A percentile compares a stretch with the other conserved stretches of the same genome.
Evolutionary conservation across 1,140 invertebrate genomes (phyloP).

Genomic region (Drosophila bocqueti): DNA sequence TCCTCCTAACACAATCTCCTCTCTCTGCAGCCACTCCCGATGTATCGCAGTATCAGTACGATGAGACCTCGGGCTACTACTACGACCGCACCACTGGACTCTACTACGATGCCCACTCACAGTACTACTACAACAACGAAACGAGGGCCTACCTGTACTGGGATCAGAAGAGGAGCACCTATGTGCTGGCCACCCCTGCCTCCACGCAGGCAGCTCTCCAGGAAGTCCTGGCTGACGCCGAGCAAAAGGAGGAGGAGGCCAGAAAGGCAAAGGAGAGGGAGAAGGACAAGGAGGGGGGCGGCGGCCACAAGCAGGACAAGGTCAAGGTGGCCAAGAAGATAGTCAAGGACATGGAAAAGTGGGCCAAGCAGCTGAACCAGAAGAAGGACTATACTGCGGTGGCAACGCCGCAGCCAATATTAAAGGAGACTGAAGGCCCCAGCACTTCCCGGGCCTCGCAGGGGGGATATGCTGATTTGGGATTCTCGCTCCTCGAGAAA

Average conservation of each 20-base stretch:
- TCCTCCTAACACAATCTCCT: neutral
- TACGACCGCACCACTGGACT: conserved; percentile 96
- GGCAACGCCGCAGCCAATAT: conserved; percentile 68
- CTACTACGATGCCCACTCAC: conserved; percentile 98
- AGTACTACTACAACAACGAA: conserved; percentile 96
- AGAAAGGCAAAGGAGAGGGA: conserved; percentile 85
- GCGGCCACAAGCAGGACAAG: conserved; percentile 89
- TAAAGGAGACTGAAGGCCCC: conserved; percentile 48
- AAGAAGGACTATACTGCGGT: conserved; percentile 92
- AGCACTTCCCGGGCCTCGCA: conserved; percentile 67
- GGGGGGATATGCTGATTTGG: conserved; percentile 93
- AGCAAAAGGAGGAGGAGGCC: conserved; percentile 71
- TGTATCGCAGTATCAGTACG: conserved; percentile 96
- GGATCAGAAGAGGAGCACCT: conserved; percentile 93
- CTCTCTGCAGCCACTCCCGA: conserved; percentile 91
- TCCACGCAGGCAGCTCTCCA: conserved; percentile 85
- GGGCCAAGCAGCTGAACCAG: conserved; percentile 98
- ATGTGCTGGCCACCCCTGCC: conserved; percentile 89
- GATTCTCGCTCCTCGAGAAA: conserved; percentile 94
- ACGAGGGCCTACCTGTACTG: conserved; percentile 97
- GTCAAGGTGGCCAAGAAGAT: conserved; percentile 99
- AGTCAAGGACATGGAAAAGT: conserved; percentile 97
- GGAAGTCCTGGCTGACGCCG: conserved; percentile 59
- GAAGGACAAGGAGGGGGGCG: conserved; percentile 63
- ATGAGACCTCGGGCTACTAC: conserved; percentile 98